These are phyloP conservation scores for Chaetops frenatus DNA, from an alignment of 2,113 vertebrate genomes.

Conservation along the genomic window DNA sequence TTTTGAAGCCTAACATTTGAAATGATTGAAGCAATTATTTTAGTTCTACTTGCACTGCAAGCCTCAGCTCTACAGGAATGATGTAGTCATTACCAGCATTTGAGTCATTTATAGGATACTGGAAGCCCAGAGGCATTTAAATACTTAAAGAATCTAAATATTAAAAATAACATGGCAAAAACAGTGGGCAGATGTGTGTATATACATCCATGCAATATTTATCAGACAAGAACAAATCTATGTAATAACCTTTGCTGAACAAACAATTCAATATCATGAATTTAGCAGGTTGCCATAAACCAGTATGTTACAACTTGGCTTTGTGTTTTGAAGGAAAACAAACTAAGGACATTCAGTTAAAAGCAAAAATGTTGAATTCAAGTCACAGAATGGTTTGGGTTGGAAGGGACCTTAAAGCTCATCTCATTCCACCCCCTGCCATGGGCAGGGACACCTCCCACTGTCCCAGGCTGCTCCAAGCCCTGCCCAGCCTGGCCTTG, in stretches of 20 bases:
- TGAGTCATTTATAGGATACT: slow-evolving; percentile 17
- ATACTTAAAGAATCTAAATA: slow-evolving; percentile 18
- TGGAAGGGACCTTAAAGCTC: neutral
- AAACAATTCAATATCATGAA: neutral
- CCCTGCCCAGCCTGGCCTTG: accelerated
- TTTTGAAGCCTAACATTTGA: slow-evolving; percentile 37
- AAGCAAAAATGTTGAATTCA: neutral
- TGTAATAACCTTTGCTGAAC: neutral
- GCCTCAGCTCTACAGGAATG: slow-evolving; percentile 24
- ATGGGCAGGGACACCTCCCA: neutral
- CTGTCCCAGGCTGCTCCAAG: neutral
- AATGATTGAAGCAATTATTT: slow-evolving; percentile 40
- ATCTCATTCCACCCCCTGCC: neutral
- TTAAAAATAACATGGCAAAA: slow-evolving; percentile 24
- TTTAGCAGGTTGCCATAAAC: neutral
- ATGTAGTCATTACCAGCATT: slow-evolving; percentile 23
- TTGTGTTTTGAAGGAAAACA: neutral
- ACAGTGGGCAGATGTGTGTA: neutral
- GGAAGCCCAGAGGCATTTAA: slow-evolving; percentile 43
- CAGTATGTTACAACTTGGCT: neutral
- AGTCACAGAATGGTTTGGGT: neutral
- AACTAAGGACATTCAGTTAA: neutral
- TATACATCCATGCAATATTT: neutral
- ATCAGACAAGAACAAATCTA: neutral
- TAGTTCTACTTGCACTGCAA: slow-evolving; percentile 12